phyloP scores from a whole-genome alignment of 2,113 vertebrate species.

The Periophthalmodon schlosseri region DNA sequence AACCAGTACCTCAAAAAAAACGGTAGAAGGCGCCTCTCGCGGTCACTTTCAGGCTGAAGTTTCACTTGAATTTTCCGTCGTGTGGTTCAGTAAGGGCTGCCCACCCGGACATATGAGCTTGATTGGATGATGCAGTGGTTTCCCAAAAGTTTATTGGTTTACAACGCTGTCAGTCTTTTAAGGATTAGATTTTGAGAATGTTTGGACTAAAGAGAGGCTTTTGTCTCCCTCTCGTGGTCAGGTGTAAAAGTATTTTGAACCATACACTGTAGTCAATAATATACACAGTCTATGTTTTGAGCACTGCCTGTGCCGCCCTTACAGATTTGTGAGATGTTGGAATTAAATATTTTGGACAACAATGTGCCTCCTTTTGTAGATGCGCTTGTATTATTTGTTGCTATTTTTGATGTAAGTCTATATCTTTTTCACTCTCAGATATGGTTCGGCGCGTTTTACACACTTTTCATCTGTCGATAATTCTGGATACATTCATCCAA shows the following conservation, averaged over 20 bases:
- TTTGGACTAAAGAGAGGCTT: background rate
- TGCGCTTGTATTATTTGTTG: no score
- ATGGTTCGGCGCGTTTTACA: no score
- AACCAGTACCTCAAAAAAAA: background rate
- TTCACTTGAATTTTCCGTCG: background rate
- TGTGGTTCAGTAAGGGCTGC: background rate
- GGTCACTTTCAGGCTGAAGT: background rate
- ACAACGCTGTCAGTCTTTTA: constrained; percentile 36
- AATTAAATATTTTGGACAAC: no score
- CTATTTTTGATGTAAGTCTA: no score
- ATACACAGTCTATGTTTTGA: no score
- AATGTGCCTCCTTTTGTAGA: no score
- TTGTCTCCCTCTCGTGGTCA: constrained; percentile 18
- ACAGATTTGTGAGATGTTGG: no score
- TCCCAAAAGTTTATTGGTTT: constrained; percentile 29
- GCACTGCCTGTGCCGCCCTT: no score
- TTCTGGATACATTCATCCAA: no score
- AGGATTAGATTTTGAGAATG: background rate
- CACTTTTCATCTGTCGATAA: no score
- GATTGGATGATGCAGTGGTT: constrained; percentile 26
- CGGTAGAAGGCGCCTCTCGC: background rate
- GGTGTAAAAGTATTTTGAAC: background rate
- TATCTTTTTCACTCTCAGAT: no score
- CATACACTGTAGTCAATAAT: no score
- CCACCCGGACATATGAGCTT: background rate